Evolutionary conservation across 2,797 vertebrate species (phyloP).

Genomic region (Micromesistius poutassou): DNA sequence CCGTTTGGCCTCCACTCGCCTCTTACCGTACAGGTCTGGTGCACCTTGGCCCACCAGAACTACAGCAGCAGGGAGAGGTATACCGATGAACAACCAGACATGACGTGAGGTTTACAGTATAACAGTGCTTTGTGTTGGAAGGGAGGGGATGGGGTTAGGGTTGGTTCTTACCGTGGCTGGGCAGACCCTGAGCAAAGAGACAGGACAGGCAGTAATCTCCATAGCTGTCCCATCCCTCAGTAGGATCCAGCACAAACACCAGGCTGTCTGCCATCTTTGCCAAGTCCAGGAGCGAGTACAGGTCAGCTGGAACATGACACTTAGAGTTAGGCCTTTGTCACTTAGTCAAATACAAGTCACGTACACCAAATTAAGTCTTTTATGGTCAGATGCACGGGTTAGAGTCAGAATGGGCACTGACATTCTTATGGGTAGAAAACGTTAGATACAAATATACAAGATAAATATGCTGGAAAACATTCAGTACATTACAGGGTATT

Average conservation of each 20-base stretch:
- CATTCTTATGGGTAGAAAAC: background rate
- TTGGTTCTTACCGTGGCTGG: constrained; percentile 81
- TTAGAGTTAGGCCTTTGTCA: background rate
- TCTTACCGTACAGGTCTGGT: constrained; percentile 80
- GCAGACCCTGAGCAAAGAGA: constrained; percentile 92
- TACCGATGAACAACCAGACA: background rate
- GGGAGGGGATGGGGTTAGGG: background rate
- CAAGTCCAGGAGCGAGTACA: constrained; percentile 85
- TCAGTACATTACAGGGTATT: background rate
- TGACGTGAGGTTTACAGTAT: background rate
- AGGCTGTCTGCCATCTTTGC: constrained; percentile 92
- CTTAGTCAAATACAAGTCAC: background rate
- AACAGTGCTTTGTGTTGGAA: background rate
- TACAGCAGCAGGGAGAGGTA: constrained; percentile 31
- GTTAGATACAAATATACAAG: background rate
- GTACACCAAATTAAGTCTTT: no score
- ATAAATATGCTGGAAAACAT: background rate
- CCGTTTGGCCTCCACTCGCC: constrained; percentile 80
- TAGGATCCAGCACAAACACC: constrained; percentile 84
- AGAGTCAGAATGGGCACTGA: no score
- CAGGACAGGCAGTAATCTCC: constrained; percentile 94
- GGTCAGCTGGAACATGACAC: constrained; percentile 73
- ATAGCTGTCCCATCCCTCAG: constrained; percentile 87
- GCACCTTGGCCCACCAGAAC: constrained; percentile 85
- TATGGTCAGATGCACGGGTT: no score